Conservation (phyloP, 2,797 vertebrate genomes). For the Peromyscus eremicus region DNA sequence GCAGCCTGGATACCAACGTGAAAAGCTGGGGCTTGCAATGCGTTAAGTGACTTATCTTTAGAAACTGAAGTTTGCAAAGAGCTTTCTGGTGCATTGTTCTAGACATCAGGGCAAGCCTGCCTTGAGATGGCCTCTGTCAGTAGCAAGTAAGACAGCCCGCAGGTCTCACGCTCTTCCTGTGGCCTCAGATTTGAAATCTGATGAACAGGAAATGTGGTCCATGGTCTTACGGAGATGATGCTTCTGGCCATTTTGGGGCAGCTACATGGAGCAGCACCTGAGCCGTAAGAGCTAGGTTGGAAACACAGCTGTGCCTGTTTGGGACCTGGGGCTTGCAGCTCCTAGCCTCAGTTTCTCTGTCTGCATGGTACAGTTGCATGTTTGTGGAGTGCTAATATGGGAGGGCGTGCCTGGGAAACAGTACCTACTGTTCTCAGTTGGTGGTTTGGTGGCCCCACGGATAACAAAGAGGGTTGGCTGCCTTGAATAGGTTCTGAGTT, state of each 20-base stretch:
- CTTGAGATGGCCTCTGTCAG: neutral
- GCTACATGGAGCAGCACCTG: neutral
- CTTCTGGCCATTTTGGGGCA: neutral
- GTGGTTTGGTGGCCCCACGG: neutral
- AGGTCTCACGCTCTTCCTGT: neutral
- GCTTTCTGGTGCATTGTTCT: neutral
- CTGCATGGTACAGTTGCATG: neutral
- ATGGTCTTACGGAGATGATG: neutral
- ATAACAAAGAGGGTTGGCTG: neutral
- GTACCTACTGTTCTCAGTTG: neutral
- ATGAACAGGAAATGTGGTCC: neutral
- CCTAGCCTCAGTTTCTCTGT: neutral
- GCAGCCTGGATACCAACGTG: neutral
- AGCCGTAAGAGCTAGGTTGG: neutral
- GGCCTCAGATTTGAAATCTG: neutral
- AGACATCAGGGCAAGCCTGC: neutral
- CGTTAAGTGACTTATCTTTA: neutral
- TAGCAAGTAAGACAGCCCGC: neutral
- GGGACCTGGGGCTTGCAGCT: neutral
- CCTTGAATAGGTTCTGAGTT: neutral
- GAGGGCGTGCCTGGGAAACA: neutral
- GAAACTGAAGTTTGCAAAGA: neutral
- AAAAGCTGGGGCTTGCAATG: neutral
- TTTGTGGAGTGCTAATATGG: neutral
- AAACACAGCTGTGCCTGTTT: neutral